Evolutionary conservation across 2,113 vertebrate species (phyloP).

Genomic region (Chlorodrepanis virens): DNA sequence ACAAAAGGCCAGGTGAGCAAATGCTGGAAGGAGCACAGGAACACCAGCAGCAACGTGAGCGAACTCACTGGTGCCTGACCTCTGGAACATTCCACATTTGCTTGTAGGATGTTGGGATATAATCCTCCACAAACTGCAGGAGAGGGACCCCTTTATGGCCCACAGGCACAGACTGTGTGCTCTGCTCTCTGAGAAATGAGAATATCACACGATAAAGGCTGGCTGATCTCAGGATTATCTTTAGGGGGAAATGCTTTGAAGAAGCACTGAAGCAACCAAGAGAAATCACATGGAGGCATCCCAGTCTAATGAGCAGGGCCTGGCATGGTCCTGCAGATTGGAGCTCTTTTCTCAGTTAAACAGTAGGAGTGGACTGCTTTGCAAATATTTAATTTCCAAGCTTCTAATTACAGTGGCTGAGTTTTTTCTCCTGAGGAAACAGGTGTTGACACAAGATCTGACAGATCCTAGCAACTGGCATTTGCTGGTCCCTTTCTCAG

Average conservation of each 20-base stretch:
- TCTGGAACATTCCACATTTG: neutral
- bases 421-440: conserved; percentile 57
- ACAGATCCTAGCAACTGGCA: conserved; percentile 59
- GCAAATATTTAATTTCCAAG: conserved; percentile 68
- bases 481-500: conserved; percentile 30
- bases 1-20: neutral
- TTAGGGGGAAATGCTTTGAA: neutral
- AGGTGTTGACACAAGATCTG: conserved; percentile 63
- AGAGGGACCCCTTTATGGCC: neutral
- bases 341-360: conserved; percentile 38
- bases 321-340: neutral
- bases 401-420: conserved; percentile 62
- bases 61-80: neutral
- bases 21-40: neutral
- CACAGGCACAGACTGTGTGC: neutral
- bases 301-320: neutral
- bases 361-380: conserved; percentile 55
- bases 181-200: neutral
- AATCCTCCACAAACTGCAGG: neutral
- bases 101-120: neutral
- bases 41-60: neutral
- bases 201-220: neutral
- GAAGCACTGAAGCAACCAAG: neutral
- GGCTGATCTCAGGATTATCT: neutral
- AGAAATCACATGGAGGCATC: neutral